Percentiles rank a stretch among this genome's conserved stretches.
Evolutionary conservation across 2,113 vertebrate genomes (phyloP).

Genomic region (Urocolius indicus): DNA sequence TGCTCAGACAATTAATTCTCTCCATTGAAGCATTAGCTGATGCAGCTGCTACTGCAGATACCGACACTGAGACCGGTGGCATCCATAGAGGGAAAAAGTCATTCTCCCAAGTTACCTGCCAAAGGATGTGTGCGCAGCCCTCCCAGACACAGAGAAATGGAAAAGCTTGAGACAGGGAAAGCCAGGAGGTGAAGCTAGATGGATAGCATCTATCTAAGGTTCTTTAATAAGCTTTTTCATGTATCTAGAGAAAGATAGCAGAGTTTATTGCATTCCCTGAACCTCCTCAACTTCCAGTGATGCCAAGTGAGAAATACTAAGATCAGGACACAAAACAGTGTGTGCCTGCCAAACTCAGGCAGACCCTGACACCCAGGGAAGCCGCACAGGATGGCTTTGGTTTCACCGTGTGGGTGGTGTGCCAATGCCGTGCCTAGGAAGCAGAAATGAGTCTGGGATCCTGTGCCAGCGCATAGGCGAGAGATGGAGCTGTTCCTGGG

Average conservation of each 20-base stretch:
- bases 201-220: background rate
- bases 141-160: background rate
- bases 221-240: background rate
- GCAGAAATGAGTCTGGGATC: background rate
- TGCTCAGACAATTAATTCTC: constrained; percentile 64
- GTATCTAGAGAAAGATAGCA: background rate
- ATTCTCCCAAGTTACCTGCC: background rate
- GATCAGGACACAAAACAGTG: background rate
- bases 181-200: background rate
- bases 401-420: background rate
- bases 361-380: background rate
- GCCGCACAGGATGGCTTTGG: background rate
- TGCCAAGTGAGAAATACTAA: background rate
- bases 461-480: background rate
- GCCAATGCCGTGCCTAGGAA: background rate
- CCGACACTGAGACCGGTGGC: background rate
- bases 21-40: constrained; percentile 39
- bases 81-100: background rate
- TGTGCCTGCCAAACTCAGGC: background rate
- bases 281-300: background rate
- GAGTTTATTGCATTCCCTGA: background rate
- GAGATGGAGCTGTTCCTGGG: background rate
- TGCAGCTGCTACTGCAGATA: background rate
- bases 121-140: background rate
- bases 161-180: background rate